phyloP scores from a whole-genome alignment of 2,113 vertebrate genomes.

The Panthera tigris region DNA sequence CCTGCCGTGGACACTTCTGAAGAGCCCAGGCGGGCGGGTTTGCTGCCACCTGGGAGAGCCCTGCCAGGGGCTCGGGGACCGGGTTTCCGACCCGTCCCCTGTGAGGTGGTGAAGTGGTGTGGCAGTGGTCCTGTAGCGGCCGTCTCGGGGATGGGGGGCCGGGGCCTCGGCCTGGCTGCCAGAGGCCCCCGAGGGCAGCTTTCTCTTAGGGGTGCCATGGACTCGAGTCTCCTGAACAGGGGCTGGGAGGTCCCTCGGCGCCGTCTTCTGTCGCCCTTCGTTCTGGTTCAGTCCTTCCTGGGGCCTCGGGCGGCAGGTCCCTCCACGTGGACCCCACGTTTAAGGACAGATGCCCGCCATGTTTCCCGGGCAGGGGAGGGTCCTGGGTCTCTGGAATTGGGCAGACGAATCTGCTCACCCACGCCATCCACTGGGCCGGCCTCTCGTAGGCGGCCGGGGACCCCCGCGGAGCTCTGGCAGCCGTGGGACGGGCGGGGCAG shows the following conservation, averaged over 20 bases:
- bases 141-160: not conserved
- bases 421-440: fast-evolving
- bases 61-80: not conserved
- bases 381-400: not conserved
- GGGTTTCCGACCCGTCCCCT: not conserved
- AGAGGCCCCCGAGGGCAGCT: not conserved
- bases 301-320: not conserved
- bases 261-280: not conserved
- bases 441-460: fast-evolving
- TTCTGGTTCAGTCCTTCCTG: too few relatives aligned
- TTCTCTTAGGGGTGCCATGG: fast-evolving
- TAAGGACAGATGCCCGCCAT: fast-evolving
- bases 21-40: not conserved
- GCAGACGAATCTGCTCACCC: not conserved
- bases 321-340: fast-evolving
- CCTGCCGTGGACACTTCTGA: not conserved
- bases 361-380: not conserved
- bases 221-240: fast-evolving
- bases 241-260: fast-evolving
- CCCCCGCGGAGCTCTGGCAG: not conserved
- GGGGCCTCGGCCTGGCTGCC: not conserved
- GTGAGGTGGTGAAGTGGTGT: not conserved
- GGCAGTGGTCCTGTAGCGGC: not conserved
- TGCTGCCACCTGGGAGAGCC: not conserved
- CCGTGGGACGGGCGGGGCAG: too few relatives aligned